A percentile compares a stretch with the other conserved stretches of the same genome.
phyloP scores from a whole-genome alignment of 2,113 vertebrate genomes.

The Chaetura pelagica region DNA sequence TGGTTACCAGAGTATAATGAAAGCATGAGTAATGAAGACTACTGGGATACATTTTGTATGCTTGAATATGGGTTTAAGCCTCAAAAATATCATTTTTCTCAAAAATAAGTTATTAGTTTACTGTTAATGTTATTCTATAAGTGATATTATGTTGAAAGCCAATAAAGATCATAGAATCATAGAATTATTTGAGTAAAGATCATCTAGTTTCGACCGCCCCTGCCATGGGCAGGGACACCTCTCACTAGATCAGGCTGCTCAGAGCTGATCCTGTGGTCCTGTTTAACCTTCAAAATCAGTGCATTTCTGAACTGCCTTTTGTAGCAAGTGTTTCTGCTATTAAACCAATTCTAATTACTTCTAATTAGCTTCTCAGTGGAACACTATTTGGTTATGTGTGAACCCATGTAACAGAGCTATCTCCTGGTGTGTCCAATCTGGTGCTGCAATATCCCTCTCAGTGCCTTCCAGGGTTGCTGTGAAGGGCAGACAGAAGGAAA shows the following conservation, averaged over 20 bases:
- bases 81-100: not conserved
- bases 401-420: not conserved
- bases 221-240: too few relatives aligned
- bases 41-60: not conserved
- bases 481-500: not conserved
- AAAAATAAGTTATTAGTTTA: not conserved
- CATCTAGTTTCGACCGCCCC: too few relatives aligned
- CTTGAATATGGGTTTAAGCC: not conserved
- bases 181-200: too few relatives aligned
- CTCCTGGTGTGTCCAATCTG: not conserved
- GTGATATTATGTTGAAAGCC: not conserved
- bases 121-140: not conserved
- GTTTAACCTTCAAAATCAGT: not conserved
- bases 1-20: not conserved
- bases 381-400: not conserved
- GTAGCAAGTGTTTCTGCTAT: not conserved
- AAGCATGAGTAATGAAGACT: not conserved
- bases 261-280: not conserved
- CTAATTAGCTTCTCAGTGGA: not conserved
- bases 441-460: not conserved
- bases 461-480: not conserved
- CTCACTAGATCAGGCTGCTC: too few relatives aligned
- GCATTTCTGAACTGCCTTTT: not conserved
- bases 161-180: not conserved
- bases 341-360: not conserved